Conservation (phyloP, 37 sponge, comb jelly and placozoan genomes). For the Beroe forskalii region DNA sequence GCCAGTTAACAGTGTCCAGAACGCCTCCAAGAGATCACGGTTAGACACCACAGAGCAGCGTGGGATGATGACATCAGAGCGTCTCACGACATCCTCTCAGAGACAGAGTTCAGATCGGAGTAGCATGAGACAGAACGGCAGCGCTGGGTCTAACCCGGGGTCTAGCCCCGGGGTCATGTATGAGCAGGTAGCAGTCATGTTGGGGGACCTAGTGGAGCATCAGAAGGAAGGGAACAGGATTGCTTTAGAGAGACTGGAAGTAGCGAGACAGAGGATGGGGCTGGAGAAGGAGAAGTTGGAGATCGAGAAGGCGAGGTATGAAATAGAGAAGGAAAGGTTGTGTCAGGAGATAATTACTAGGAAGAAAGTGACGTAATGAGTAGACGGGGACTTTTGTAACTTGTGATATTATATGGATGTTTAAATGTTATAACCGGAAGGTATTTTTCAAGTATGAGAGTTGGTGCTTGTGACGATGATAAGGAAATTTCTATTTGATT, state of each 20-base stretch:
- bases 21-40: not conserved
- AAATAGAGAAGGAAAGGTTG: constrained; percentile 13
- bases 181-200: not conserved
- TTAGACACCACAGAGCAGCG: not conserved
- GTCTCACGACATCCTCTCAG: not conserved
- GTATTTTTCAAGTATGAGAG: too few species aligned
- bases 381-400: too few species aligned
- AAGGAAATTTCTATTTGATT: too few species aligned
- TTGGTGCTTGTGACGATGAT: too few species aligned
- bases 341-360: constrained; percentile 32
- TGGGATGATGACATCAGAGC: not conserved
- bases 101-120: not conserved
- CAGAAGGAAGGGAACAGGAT: not conserved
- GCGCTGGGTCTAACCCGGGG: not conserved
- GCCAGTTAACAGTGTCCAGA: not conserved
- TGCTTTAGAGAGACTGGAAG: not conserved
- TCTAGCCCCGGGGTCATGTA: not conserved
- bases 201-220: not conserved
- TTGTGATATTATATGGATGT: too few species aligned
- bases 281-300: constrained; percentile 13
- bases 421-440: too few species aligned
- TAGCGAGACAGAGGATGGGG: not conserved
- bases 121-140: not conserved
- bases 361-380: not conserved
- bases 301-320: constrained; percentile 8